A percentile compares a stretch with the other conserved stretches of the same genome.
phyloP scores from a whole-genome alignment of 2,888 invertebrate genomes.

The Belgica antarctica region DNA sequence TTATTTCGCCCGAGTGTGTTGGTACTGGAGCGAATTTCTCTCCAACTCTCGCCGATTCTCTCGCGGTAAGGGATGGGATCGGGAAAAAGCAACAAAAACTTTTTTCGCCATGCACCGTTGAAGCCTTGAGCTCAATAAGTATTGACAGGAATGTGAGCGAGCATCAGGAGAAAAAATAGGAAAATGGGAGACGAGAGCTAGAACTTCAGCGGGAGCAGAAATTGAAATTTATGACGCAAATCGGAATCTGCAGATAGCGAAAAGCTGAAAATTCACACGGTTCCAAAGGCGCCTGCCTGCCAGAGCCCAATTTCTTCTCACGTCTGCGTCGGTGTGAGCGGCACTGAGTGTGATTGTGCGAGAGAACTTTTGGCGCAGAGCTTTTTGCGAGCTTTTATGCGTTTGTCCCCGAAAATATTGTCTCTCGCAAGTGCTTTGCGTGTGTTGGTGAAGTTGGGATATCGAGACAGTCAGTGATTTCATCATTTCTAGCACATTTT shows the following conservation, averaged over 20 bases:
- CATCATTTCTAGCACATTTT: too few relatives aligned
- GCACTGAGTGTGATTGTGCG: background rate
- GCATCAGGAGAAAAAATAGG: background rate
- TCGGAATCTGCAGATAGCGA: slow-evolving; percentile 19
- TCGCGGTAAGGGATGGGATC: background rate
- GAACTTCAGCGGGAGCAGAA: slow-evolving; percentile 28
- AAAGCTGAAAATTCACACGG: background rate
- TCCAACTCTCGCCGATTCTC: background rate
- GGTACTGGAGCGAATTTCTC: slow-evolving; percentile 8
- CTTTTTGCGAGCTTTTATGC: background rate
- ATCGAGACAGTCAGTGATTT: background rate
- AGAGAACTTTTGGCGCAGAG: slow-evolving; percentile 5
- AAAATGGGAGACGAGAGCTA: slow-evolving; percentile 19
- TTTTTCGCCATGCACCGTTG: slow-evolving; percentile 32
- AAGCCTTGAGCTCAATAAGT: slow-evolving; percentile 34
- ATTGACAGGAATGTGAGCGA: slow-evolving; percentile 18
- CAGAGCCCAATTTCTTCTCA: slow-evolving; percentile 42
- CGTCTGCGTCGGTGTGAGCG: background rate
- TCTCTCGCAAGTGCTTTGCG: too few relatives aligned
- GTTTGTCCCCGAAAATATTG: slow-evolving; percentile 17
- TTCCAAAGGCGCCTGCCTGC: slow-evolving; percentile 39
- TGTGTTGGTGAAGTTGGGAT: slow-evolving; percentile 22
- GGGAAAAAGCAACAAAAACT: slow-evolving; percentile 4
- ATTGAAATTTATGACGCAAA: slow-evolving; percentile 40
- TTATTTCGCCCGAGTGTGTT: slow-evolving; percentile 2